Percentiles rank a stretch among this genome's conserved stretches.
These are phyloP conservation scores for Carposina sasakii DNA, from an alignment of 1,140 invertebrate species.

Conservation along the genomic window DNA sequence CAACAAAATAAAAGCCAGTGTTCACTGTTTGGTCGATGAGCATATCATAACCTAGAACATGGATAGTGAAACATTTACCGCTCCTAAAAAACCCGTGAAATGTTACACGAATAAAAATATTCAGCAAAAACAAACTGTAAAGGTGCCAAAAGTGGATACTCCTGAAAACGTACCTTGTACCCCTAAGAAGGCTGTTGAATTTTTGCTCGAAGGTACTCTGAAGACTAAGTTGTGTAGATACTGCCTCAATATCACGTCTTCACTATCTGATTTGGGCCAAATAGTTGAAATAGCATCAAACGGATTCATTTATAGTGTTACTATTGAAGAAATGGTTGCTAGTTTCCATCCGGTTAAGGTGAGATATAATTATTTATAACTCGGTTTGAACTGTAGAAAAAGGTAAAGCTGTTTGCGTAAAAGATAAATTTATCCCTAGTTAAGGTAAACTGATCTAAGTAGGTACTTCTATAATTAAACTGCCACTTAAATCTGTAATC, in stretches of 20 bases:
- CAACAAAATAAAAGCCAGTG: neutral
- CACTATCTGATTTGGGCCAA: conserved; percentile 50
- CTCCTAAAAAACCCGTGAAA: neutral
- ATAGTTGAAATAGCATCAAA: conserved; percentile 43
- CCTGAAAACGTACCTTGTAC: conserved; percentile 28
- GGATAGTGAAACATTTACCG: neutral
- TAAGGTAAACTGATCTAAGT: too few species aligned
- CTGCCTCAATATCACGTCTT: conserved; percentile 38
- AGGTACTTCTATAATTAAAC: too few species aligned
- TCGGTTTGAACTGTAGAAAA: too few species aligned
- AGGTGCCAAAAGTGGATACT: neutral
- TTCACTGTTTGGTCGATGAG: neutral
- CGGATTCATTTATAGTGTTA: conserved; percentile 45
- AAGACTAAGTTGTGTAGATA: conserved; percentile 53
- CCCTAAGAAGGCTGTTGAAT: conserved; percentile 52
- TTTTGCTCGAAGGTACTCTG: conserved; percentile 47
- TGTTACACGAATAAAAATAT: neutral
- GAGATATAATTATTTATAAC: too few species aligned
- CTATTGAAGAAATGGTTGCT: conserved; percentile 51
- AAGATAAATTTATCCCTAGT: too few species aligned
- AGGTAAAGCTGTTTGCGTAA: too few species aligned
- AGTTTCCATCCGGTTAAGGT: conserved; percentile 61
- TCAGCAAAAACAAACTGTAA: neutral
- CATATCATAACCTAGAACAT: conserved; percentile 1
- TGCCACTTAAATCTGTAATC: too few species aligned